phyloP scores from a whole-genome alignment of 2,888 invertebrate species.

The Nemotelus pantherinus region DNA sequence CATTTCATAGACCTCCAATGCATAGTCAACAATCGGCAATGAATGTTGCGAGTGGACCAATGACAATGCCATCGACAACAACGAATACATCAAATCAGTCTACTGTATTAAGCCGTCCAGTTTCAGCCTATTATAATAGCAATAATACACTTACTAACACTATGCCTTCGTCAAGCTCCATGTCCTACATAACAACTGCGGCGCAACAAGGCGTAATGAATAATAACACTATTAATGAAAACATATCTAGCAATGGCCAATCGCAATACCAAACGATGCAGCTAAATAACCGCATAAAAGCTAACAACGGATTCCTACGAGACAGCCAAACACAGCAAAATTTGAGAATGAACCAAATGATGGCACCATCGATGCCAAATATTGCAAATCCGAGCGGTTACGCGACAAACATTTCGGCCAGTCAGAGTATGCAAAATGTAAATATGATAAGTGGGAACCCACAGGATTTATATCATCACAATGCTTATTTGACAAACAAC shows the following conservation, averaged over 20 bases:
- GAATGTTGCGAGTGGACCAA: conserved; percentile 53
- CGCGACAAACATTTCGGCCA: conserved; percentile 58
- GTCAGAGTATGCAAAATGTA: conserved; percentile 65
- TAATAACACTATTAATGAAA: conserved; percentile 58
- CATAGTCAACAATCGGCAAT: conserved; percentile 58
- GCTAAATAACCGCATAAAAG: conserved; percentile 58
- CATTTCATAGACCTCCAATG: conserved; percentile 14
- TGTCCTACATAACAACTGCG: conserved; percentile 54
- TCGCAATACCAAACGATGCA: conserved; percentile 53
- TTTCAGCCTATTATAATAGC: conserved; percentile 63
- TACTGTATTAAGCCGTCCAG: conserved; percentile 60
- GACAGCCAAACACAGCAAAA: conserved; percentile 59
- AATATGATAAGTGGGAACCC: conserved; percentile 55
- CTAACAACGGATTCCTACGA: conserved; percentile 57
- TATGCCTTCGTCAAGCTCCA: conserved; percentile 58
- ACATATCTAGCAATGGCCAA: conserved; percentile 57
- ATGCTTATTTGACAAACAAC: conserved; percentile 1
- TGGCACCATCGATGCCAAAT: conserved; percentile 66
- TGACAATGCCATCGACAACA: conserved; percentile 55
- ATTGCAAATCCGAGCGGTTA: conserved; percentile 58
- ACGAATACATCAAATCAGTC: conserved; percentile 54
- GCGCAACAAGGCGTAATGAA: conserved; percentile 58
- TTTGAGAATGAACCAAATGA: conserved; percentile 62
- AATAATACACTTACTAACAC: conserved; percentile 55
- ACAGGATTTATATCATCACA: conserved; percentile 53